Evolutionary conservation across 2,113 vertebrate genomes (phyloP).

Genomic region (Anarrhichthys ocellatus): DNA sequence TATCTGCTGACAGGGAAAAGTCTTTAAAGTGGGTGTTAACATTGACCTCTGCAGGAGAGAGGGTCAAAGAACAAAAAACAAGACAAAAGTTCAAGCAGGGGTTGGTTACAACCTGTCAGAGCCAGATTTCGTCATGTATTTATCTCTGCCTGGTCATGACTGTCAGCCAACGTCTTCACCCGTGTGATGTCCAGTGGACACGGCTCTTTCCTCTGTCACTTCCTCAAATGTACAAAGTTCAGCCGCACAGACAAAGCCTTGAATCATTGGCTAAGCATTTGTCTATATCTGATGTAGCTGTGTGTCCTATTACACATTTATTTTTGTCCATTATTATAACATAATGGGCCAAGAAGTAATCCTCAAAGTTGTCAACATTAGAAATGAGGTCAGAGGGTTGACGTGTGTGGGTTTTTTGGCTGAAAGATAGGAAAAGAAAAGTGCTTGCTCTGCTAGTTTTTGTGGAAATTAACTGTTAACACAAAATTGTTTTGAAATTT

Average conservation of each 20-base stretch:
- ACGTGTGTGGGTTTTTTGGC: background rate
- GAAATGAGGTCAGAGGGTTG: constrained; percentile 3
- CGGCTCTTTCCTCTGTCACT: background rate
- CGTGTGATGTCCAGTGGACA: background rate
- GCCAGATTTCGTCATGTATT: background rate
- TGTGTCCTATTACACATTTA: background rate
- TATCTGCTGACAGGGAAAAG: background rate
- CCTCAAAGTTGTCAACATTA: constrained; percentile 5
- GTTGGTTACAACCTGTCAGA: background rate
- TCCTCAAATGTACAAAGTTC: constrained; percentile 22
- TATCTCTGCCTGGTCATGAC: background rate
- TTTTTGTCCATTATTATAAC: background rate
- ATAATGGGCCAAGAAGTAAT: background rate
- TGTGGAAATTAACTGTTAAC: background rate
- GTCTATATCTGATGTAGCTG: background rate
- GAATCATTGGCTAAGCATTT: constrained; percentile 5
- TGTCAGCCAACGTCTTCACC: background rate
- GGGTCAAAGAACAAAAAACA: background rate
- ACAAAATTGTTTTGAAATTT: background rate
- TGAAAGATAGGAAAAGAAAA: background rate
- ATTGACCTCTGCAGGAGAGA: background rate
- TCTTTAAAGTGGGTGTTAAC: background rate
- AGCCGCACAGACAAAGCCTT: background rate
- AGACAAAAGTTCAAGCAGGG: background rate
- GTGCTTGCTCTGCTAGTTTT: background rate